Evolutionary conservation across 2,113 vertebrate species (phyloP).

Genomic region (Dasyurus viverrinus): DNA sequence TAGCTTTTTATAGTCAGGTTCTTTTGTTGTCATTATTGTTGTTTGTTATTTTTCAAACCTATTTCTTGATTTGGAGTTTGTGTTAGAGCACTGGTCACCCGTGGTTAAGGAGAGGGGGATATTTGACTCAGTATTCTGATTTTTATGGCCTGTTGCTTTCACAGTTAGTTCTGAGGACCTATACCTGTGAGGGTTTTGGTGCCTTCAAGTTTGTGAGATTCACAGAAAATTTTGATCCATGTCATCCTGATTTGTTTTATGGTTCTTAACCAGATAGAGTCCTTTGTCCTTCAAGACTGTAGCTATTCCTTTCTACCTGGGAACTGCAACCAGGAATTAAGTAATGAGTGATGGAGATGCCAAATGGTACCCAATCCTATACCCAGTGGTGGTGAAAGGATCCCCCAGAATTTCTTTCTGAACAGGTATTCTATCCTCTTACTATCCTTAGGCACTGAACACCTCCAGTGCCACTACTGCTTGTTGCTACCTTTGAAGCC

Average conservation of each 20-base stretch:
- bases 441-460: not conserved
- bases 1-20: not conserved
- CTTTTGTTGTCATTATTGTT: not conserved
- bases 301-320: not conserved
- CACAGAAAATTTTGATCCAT: not conserved
- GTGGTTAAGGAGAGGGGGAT: too few species aligned
- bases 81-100: not conserved
- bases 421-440: not conserved
- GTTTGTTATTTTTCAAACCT: not conserved
- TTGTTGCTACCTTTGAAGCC: not conserved
- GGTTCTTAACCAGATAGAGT: not conserved
- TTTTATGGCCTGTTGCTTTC: not conserved
- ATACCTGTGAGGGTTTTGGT: not conserved
- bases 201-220: not conserved
- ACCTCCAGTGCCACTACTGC: not conserved
- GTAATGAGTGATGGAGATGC: not conserved
- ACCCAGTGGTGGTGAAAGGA: not conserved
- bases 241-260: not conserved
- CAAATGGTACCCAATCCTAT: not conserved
- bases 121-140: not conserved
- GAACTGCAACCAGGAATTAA: not conserved
- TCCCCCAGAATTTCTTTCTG: not conserved
- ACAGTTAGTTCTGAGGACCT: not conserved
- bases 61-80: not conserved
- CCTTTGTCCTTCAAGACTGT: not conserved